Percentiles rank a stretch among this genome's conserved stretches.
Conservation (phyloP, 1,140 invertebrate genomes). For the Tetramorium parvispinum region DNA sequence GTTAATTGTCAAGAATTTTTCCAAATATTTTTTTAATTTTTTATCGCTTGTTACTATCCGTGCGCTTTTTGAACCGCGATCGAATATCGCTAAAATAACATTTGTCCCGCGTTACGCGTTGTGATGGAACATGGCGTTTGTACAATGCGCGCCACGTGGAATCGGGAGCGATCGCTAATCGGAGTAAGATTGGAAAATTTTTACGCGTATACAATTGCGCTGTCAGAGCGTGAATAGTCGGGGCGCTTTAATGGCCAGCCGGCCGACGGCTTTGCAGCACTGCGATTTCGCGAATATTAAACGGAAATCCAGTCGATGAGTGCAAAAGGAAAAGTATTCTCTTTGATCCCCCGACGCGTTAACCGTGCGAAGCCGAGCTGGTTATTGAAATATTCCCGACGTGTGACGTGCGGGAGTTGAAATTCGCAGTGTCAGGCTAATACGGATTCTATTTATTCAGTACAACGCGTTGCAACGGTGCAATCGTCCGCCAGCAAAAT, state of each 20-base stretch:
- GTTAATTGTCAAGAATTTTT: background rate
- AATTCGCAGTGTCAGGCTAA: constrained; percentile 20
- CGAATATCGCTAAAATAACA: background rate
- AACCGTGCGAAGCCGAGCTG: background rate
- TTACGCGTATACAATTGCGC: background rate
- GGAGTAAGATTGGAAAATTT: background rate
- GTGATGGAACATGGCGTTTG: background rate
- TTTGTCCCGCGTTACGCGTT: background rate
- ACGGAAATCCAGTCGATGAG: background rate
- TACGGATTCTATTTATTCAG: too few relatives aligned
- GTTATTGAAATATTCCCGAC: constrained; percentile 9
- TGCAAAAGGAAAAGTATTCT: background rate
- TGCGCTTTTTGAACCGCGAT: constrained; percentile 9
- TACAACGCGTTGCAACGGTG: too few relatives aligned
- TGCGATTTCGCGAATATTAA: constrained; percentile 3
- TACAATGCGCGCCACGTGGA: background rate
- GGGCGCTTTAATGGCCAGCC: background rate
- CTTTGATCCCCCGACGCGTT: constrained; percentile 21
- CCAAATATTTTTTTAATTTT: background rate
- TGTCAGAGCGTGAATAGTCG: background rate
- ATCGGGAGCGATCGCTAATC: constrained; percentile 7
- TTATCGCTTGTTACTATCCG: background rate
- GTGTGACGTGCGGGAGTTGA: background rate
- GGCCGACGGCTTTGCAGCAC: too few relatives aligned
- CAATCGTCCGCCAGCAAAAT: too few relatives aligned